phyloP scores from a whole-genome alignment of 2,113 vertebrate species.

The Eudorcas thomsonii region DNA sequence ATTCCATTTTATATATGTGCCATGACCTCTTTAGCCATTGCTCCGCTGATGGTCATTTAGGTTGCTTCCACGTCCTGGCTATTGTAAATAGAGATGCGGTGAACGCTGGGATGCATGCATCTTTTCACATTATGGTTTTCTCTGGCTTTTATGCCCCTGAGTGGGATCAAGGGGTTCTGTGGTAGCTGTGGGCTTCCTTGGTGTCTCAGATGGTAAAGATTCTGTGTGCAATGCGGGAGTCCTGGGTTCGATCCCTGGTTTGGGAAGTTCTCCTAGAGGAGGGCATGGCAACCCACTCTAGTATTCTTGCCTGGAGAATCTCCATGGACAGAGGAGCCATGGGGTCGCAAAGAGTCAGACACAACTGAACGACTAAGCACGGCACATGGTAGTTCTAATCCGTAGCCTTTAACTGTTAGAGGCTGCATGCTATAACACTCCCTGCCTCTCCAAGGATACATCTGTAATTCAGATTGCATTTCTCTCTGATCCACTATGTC shows the following conservation, averaged over 20 bases:
- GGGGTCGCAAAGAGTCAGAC: background rate
- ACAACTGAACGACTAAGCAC: fast-evolving
- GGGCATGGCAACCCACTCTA: background rate
- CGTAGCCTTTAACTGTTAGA: background rate
- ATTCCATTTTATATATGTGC: background rate
- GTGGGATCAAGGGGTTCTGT: background rate
- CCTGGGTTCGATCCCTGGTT: background rate
- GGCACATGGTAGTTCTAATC: background rate
- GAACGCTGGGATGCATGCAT: background rate
- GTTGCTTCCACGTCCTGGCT: background rate
- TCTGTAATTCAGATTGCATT: background rate
- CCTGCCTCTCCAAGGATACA: background rate
- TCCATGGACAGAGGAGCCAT: background rate
- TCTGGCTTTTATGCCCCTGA: background rate
- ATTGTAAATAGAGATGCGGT: background rate
- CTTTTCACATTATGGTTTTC: background rate
- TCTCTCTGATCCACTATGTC: background rate
- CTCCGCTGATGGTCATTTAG: background rate
- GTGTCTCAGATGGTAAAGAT: background rate
- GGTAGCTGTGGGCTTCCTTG: background rate
- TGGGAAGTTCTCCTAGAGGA: background rate
- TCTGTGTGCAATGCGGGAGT: background rate
- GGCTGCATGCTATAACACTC: fast-evolving
- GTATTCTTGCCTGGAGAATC: background rate
- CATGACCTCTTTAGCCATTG: background rate